Base-by-base conservation (phyloP, 2,113 vertebrate species). In the Nyctibius bracteatus region DNA sequence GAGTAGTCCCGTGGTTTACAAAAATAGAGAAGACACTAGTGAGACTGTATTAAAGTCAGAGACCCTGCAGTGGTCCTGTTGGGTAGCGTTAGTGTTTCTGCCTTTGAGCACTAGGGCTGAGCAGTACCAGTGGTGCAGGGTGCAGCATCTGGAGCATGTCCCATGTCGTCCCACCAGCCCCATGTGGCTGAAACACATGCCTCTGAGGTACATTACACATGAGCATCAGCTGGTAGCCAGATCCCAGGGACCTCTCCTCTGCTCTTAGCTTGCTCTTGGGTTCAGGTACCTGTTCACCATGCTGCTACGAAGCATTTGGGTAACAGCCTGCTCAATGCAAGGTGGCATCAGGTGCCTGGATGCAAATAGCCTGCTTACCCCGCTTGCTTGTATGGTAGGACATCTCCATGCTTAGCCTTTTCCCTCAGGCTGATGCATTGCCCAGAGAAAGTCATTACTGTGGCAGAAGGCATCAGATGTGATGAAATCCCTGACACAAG, bases 71-170 rank as follows among this genome's bases (percentile, higher is more conserved):
- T 27, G 35, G 6, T n/a, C 17, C n/a, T 66, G 12, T 8, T 33
- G 27, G n/a, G 58, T 47, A 78, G 21, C 0, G 1, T 27, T 4
- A 8, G n/a, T 27, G 12, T 57, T 89, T 41, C 51, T 78, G 55
- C 37, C 70, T 47, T 51, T 17, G 61, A 44, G 55, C n/a, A 17
- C 24, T n/a, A 19, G 10, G 28, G 62, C 33, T 70, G n/a, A 74
- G 49, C 35, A 30, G 28, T 39, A 33, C 12, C 43, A 16, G 17
- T 25, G 46, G 31, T 39, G 51, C 35, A 41, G 39, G 39, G 5
- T 23, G 44, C 3, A 4, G 37, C 31, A 41, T 5, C 12, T 2
- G 2, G 41, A 66, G 25, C 1, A 0, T 23, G 28, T 23, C 55
- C n/a, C 22, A 2, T 31, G 55, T 14, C 6, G 1, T 37, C 22